phyloP scores from a whole-genome alignment of 2,113 vertebrate genomes.

The Neopipo cinnamomea region DNA sequence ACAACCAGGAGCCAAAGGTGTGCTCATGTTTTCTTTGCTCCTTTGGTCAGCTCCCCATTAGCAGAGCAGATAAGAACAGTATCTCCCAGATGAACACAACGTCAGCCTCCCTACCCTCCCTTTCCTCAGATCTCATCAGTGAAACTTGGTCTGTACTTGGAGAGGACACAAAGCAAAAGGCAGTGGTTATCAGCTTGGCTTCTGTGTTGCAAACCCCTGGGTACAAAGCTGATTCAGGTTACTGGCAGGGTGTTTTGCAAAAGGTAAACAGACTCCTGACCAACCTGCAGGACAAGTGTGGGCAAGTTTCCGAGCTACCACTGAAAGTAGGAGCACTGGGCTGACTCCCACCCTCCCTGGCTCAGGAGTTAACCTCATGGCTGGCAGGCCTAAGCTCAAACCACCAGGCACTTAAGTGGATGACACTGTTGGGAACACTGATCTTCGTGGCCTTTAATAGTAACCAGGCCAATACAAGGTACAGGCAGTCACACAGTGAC shows the following conservation, averaged over 20 bases:
- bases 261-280: background rate
- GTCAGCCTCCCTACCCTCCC: accelerated
- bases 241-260: background rate
- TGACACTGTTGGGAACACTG: background rate
- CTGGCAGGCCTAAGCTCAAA: background rate
- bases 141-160: background rate
- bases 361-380: background rate
- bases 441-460: background rate
- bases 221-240: background rate
- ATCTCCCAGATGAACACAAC: background rate
- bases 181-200: background rate
- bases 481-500: background rate
- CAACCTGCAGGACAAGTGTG: background rate
- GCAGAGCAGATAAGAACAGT: background rate
- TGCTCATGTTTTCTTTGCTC: background rate
- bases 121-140: background rate
- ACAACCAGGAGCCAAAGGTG: background rate
- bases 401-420: background rate
- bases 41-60: background rate
- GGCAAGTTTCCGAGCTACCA: background rate
- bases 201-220: background rate
- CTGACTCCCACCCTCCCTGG: background rate
- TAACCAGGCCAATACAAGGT: background rate
- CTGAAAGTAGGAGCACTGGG: background rate
- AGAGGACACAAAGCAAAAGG: background rate